Evolutionary conservation across 2,797 vertebrate genomes (phyloP), one percentile per base, ranked within the genome.

Genomic region (Anabas testudineus): DNA sequence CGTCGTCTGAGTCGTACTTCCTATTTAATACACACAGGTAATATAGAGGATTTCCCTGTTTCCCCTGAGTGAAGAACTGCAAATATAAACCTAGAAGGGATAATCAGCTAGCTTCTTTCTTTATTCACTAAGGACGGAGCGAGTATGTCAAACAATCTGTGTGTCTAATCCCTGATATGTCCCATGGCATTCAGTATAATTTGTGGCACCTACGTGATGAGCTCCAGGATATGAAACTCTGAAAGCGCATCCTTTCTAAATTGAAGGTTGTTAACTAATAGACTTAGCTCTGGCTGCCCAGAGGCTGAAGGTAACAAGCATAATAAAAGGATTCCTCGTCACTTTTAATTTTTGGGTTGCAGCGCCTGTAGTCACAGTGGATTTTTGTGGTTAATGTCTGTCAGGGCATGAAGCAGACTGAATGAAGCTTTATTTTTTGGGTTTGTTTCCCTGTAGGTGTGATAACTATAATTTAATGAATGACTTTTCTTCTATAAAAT

Each of bases 341-440:
- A 74, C 67, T 64, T 81, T 75, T 81, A 73, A 78, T 77, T 70
- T 68, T 73, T 45, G 76, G 66, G 68, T 43, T 37, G 47, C 15
- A 46, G 43, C 32, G 32, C 42, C 51, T 74, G 26, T 52, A 69
- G 57, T 76, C 81, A 32, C 70, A 26, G 71, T 21, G 24, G 64
- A 82, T 85, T 80, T 81, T 74, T 81, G 84, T 74, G 84, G 83
- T 83, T 68, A 13, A 54, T 74, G 63, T 81, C 37, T 82, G 84
- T 84, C 70, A 18, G 63, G 81, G 52, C 79, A 73, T 64, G 82
- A 86, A 71, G 30, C 59, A 54, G 74, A 2, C 30, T 51, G 48
- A 62, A 45, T 52, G 19, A 58, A 62, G 56, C 48, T 71, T 59
- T 21, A 30, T 57, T 53, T 39, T 61, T 65, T 58, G 47, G 70